Evolutionary conservation across 2,113 vertebrate genomes (phyloP), one percentile per base, ranked within the genome.

Genomic region (Entelurus aequoreus): DNA sequence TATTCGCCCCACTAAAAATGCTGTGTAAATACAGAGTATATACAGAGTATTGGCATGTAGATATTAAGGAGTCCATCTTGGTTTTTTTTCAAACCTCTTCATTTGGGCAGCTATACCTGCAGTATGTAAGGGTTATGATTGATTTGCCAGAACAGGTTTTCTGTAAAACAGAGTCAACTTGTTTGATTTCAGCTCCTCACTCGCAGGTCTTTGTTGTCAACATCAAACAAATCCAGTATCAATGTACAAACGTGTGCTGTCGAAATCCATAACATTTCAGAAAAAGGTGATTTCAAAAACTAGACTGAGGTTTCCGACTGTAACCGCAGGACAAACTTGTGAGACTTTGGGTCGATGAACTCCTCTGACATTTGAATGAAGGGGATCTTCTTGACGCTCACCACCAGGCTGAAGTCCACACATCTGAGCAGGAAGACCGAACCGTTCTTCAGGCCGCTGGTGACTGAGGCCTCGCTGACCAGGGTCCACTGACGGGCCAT

Each of bases 261-360:
- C 77, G 78, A 84, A 79, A 59, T 62, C 16, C 8, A 21, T 12
- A 21, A 52, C 9, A 53, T 46, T 1, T 6, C 13, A 14, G 1
- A 62, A 63, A 77, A 77, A 84, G 78, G 38, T 6, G 28, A 28
- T 28, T 28, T 28, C 28, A 28, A 28, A 28, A 64, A 59, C 84
- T 90, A 98, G 83, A 98, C 95, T 0, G 96, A 98, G 50, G 96
- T 98, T 89, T 98, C 96, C 0, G 96, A 98, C 86, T 98, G 96
- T 87, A 98, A 86, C 78, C 95, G 92, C 90, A 98, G 92, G 78
- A 98, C 92, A 49, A 98, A 98, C 88, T 98, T 98, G 91, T 98
- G 95, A 0, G 94, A 96, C 74, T 98, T 98, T 80, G 96, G 96
- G 89, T 98, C 94, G 82, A 98, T 92, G 12, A 95, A 98, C 61